Evolutionary conservation across 2,113 vertebrate species (phyloP), one percentile per base, ranked within the genome.

Genomic region (Marcusenius ussheri): DNA sequence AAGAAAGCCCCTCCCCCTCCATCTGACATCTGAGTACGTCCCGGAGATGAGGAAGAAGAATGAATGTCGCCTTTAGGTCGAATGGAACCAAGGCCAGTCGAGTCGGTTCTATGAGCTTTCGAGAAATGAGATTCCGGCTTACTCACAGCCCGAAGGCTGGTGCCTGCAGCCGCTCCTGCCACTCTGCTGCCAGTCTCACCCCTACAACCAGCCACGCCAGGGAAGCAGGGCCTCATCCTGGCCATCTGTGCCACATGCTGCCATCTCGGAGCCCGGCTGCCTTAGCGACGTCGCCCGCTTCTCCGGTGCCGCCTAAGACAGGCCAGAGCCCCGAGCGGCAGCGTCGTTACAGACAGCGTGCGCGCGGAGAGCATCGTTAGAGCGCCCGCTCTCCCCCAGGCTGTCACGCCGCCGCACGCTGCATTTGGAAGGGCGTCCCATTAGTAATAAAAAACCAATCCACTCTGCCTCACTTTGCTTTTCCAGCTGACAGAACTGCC

Each of bases 171-270:
- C 3, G 24, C 46, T 10, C 50, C 50, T 56, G 84, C 49, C 24
- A 31, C 13, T 11, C 50, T 53, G 85, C 85, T 27, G 85, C n/a
- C 85, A 51, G 49, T 10, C 47, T 7, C 84, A 84, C 50, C 85
- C 27, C n/a, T 50, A 35, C 85, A 87, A 17, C 24, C n/a, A 21
- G 46, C 84, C n/a, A 8, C 24, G 11, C 27, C 46, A 11, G 49
- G 27, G 42, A 45, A 39, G 80, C 24, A 88, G 90, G 86, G 89
- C 35, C 31, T 88, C 91, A 91, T 91, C 93, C 91, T 90, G 83
- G 90, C 92, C 91, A 91, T 93, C 92, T 94, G 93, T 90, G 80
- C 93, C 90, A 90, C 91, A 92, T 93, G 93, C 94, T 94, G 92
- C 90, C 90, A 56, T 24, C 88, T 88, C 83, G 88, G 91, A 88